These are phyloP conservation scores for Agonopterix subpropinquella DNA, from an alignment of 2,888 invertebrate genomes.

Conservation along the genomic window DNA sequence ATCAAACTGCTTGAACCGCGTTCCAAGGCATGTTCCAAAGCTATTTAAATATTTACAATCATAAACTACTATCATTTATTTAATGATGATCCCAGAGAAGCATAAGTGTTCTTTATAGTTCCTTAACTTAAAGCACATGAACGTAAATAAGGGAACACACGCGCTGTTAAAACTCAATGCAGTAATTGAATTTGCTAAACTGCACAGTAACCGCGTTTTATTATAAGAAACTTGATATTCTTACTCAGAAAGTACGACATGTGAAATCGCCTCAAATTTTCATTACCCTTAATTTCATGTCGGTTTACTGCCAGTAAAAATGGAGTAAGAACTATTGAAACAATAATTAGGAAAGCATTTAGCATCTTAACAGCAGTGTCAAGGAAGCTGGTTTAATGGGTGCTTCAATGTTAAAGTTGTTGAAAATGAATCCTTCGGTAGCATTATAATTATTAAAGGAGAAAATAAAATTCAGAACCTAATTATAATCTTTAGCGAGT, in stretches of 20 bases:
- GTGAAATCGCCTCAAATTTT: constrained; percentile 23
- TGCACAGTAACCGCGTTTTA: constrained; percentile 35
- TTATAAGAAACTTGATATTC: constrained; percentile 37
- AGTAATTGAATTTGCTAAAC: constrained; percentile 47
- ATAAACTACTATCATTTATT: too few relatives aligned
- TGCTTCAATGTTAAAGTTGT: constrained; percentile 16
- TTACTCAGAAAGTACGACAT: constrained; percentile 7
- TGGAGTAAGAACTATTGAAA: constrained; percentile 25
- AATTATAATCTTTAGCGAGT: background rate
- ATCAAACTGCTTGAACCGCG: too few relatives aligned
- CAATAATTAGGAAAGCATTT: constrained; percentile 21
- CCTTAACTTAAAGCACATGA: too few relatives aligned
- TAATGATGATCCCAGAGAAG: too few relatives aligned
- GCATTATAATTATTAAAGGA: background rate
- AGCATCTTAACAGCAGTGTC: constrained; percentile 5
- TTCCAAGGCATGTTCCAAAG: too few relatives aligned
- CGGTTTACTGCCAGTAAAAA: constrained; percentile 45
- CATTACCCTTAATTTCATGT: constrained; percentile 40
- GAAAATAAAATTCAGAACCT: background rate
- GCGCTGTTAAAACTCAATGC: too few relatives aligned
- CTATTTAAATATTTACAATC: too few relatives aligned
- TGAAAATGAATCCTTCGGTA: background rate
- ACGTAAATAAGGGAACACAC: too few relatives aligned
- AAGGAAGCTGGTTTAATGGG: constrained; percentile 11
- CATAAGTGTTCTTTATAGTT: too few relatives aligned